Conservation (phyloP, 2,888 invertebrate genomes). For the Amphipyra tragopoginis region DNA sequence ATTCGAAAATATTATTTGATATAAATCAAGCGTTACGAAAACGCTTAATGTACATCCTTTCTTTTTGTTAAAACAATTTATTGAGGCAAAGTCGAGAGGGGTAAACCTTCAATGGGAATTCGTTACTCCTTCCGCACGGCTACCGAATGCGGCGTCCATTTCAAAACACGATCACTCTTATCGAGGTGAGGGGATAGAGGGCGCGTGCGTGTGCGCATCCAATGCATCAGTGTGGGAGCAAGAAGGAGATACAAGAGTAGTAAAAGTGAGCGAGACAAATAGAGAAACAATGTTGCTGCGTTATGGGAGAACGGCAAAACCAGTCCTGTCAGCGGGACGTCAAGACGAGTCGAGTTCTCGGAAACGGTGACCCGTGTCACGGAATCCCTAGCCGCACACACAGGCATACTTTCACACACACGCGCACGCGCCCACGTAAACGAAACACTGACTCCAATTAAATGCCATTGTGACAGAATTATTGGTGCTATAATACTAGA, state of each 20-base stretch:
- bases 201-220: constrained; percentile 87
- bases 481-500: constrained; percentile 64
- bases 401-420: constrained; percentile 62
- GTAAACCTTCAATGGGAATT: constrained; percentile 80
- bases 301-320: constrained; percentile 85
- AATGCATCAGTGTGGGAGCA: constrained; percentile 74
- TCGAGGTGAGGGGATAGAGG: constrained; percentile 84
- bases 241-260: constrained; percentile 60
- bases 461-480: constrained; percentile 70
- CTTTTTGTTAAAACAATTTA: constrained; percentile 28
- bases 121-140: constrained; percentile 79
- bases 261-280: constrained; percentile 72
- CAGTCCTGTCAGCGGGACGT: constrained; percentile 89
- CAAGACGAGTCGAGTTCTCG: constrained; percentile 88
- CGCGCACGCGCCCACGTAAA: constrained; percentile 58
- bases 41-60: constrained; percentile 10
- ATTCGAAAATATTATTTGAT: constrained; percentile 8
- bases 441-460: constrained; percentile 66
- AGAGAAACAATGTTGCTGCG: constrained; percentile 82
- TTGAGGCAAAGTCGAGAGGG: constrained; percentile 44
- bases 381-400: constrained; percentile 88
- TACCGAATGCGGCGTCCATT: constrained; percentile 85
- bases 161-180: constrained; percentile 85
- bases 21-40: constrained; percentile 7
- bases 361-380: constrained; percentile 90